Percentiles rank a stretch among this genome's conserved stretches.
These are phyloP conservation scores for Vanessa atalanta DNA, from an alignment of 1,140 invertebrate species.

Conservation along the genomic window DNA sequence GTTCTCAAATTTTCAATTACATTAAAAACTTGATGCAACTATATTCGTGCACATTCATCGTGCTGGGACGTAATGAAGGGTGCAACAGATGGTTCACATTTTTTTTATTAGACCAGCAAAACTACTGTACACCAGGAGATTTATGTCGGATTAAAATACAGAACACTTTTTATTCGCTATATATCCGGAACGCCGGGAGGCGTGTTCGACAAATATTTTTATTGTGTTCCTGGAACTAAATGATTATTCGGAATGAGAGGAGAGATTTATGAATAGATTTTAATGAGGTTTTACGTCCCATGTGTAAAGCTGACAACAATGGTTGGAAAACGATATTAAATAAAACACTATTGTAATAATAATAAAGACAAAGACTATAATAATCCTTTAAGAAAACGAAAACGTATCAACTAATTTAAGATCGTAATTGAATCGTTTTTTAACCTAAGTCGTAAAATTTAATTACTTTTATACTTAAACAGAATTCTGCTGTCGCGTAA, in stretches of 20 bases:
- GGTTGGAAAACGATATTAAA: not conserved
- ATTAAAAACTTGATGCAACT: constrained; percentile 73
- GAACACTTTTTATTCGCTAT: constrained; percentile 68
- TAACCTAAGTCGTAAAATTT: constrained; percentile 18
- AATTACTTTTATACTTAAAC: constrained; percentile 22
- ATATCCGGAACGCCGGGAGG: constrained; percentile 68
- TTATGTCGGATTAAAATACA: constrained; percentile 76
- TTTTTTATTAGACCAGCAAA: constrained; percentile 75
- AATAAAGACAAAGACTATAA: not conserved
- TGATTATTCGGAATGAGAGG: constrained; percentile 20
- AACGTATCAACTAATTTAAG: too few species aligned
- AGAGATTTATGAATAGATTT: constrained; percentile 31
- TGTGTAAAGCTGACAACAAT: not conserved
- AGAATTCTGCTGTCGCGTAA: constrained; percentile 10
- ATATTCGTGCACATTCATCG: constrained; percentile 64
- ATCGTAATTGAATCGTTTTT: too few species aligned
- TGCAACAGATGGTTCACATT: constrained; percentile 78
- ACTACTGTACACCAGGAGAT: constrained; percentile 69
- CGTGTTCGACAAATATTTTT: constrained; percentile 61
- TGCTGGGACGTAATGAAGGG: constrained; percentile 71
- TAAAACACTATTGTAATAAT: not conserved
- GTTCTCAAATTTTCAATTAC: constrained; percentile 75
- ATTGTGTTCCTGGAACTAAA: constrained; percentile 57
- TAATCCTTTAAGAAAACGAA: not conserved
- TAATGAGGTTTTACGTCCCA: constrained; percentile 15